Evolutionary conservation across 2,888 invertebrate genomes (phyloP).

Genomic region (Leptopilina syphax): DNA sequence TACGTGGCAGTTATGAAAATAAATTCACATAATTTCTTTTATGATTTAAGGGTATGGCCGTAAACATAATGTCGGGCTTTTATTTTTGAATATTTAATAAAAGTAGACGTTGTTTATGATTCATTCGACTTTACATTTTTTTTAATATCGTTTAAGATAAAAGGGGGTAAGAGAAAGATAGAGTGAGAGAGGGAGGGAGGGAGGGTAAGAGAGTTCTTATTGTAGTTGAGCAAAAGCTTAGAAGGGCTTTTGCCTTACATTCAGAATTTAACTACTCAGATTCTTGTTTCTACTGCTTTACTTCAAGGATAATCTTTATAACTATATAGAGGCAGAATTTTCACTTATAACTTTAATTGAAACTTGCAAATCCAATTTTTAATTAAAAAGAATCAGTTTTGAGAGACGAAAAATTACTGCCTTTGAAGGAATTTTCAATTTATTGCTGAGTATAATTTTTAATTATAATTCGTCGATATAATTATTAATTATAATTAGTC

Average conservation of each 20-base stretch:
- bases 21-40: no score
- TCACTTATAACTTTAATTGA: not conserved
- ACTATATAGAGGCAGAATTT: not conserved
- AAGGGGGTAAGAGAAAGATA: no score
- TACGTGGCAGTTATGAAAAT: no score
- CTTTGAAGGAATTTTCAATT: no score
- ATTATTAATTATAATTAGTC: no score
- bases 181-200: not conserved
- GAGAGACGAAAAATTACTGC: no score
- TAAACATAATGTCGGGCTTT: not conserved
- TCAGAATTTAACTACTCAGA: not conserved
- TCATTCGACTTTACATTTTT: not conserved
- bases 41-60: no score
- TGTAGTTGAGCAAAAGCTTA: slow-evolving; percentile 8
- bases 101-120: not conserved
- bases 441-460: no score
- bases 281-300: not conserved
- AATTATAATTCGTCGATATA: no score
- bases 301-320: slow-evolving; percentile 2
- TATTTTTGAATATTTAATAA: not conserved
- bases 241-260: not conserved
- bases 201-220: not conserved
- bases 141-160: slow-evolving; percentile 8
- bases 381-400: not conserved
- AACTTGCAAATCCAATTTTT: not conserved